Conservation (phyloP, 1,140 invertebrate species). For the Brachionus sp. region DNA sequence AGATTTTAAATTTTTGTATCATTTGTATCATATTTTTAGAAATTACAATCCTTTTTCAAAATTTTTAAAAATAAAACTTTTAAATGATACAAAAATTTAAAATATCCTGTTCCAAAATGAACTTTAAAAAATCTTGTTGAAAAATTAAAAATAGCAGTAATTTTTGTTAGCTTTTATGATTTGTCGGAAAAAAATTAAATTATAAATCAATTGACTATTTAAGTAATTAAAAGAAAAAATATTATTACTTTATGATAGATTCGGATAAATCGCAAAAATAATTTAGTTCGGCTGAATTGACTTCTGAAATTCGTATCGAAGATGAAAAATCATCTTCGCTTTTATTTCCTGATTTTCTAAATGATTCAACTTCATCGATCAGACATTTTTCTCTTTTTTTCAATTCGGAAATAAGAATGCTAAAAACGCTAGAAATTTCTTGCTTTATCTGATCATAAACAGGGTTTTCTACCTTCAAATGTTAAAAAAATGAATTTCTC, state of each 20-base stretch:
- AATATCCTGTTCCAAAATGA: too few relatives aligned
- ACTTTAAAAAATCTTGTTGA: too few relatives aligned
- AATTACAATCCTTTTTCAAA: too few relatives aligned
- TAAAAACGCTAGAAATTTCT: constrained; percentile 85
- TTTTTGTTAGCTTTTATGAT: too few relatives aligned
- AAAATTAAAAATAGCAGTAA: too few relatives aligned
- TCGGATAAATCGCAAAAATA: constrained; percentile 95
- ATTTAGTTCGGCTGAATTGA: constrained; percentile 84
- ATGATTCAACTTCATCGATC: constrained; percentile 80
- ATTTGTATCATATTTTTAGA: too few relatives aligned
- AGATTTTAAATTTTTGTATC: too few relatives aligned
- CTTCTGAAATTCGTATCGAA: constrained; percentile 64
- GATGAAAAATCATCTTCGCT: constrained; percentile 73
- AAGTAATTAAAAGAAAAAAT: neutral
- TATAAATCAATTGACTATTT: neutral
- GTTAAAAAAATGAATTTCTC: neutral
- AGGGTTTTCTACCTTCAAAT: constrained; percentile 80
- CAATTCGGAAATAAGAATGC: constrained; percentile 76
- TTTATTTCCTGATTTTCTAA: constrained; percentile 73
- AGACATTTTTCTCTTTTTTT: constrained; percentile 85
- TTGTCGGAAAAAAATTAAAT: neutral
- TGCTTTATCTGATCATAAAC: constrained; percentile 80
- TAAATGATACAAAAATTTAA: too few relatives aligned
- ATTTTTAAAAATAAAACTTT: too few relatives aligned
- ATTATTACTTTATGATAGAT: constrained; percentile 47